phyloP scores from a whole-genome alignment of 2,888 invertebrate species.

The Plagiodera versicolora region DNA sequence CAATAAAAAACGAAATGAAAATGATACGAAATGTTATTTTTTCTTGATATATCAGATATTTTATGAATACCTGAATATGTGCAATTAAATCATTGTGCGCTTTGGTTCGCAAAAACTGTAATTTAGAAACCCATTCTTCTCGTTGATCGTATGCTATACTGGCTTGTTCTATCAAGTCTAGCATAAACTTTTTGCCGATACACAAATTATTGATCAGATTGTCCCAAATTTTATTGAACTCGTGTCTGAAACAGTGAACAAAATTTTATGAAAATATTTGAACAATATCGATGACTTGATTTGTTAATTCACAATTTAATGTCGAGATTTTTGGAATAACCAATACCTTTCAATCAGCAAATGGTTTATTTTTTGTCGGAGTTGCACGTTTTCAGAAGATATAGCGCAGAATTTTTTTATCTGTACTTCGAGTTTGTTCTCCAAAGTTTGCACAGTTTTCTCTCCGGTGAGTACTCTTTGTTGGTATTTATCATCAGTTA shows the following conservation, averaged over 20 bases:
- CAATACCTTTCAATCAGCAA: conserved; percentile 72
- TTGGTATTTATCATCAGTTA: conserved; percentile 56
- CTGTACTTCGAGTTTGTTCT: conserved; percentile 72
- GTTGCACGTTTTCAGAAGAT: conserved; percentile 69
- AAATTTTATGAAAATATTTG: no score
- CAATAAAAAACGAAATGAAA: no score
- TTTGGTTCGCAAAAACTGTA: conserved; percentile 76
- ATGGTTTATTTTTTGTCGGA: conserved; percentile 78
- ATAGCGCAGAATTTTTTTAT: conserved; percentile 77
- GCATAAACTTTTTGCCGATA: conserved; percentile 78
- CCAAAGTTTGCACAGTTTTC: conserved; percentile 65
- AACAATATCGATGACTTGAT: no score
- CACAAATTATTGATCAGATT: conserved; percentile 74
- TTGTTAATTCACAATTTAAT: no score
- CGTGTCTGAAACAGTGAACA: conserved; percentile 62
- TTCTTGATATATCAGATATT: no score
- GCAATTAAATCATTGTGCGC: conserved; percentile 71
- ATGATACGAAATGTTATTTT: no score
- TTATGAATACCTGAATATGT: conserved; percentile 68
- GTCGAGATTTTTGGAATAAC: no score
- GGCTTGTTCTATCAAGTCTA: conserved; percentile 85
- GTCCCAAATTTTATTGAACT: conserved; percentile 82
- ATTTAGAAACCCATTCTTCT: conserved; percentile 78
- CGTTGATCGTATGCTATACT: conserved; percentile 90
- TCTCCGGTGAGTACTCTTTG: conserved; percentile 58